Percentiles rank a stretch among this genome's conserved stretches.
Evolutionary conservation across 1,140 invertebrate genomes (phyloP).

Genomic region (Ceratina australensis): DNA sequence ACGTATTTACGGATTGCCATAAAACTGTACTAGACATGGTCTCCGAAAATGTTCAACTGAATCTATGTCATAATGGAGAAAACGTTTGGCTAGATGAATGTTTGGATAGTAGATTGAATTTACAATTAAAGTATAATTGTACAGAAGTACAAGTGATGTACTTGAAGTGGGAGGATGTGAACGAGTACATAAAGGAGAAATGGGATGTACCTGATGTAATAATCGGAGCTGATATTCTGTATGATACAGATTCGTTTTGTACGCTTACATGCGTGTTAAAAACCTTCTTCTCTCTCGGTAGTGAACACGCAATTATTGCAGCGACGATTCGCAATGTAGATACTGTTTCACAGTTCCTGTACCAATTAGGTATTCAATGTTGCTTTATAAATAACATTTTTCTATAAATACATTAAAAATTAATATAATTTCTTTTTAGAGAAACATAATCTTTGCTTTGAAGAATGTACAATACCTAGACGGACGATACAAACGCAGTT

Average conservation of each 20-base stretch:
- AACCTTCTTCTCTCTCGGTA: conserved; percentile 62
- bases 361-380: conserved; percentile 71
- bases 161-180: conserved; percentile 79
- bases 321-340: conserved; percentile 78
- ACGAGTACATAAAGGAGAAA: conserved; percentile 56
- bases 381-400: conserved; percentile 4
- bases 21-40: conserved; percentile 77
- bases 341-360: conserved; percentile 77
- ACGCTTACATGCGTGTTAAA: conserved; percentile 74
- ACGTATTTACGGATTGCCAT: conserved; percentile 81
- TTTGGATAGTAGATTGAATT: conserved; percentile 43
- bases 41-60: conserved; percentile 76
- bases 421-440: conserved; percentile 53
- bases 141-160: conserved; percentile 72
- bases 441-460: conserved; percentile 61
- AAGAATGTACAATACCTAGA: conserved; percentile 61
- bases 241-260: conserved; percentile 77
- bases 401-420: not conserved
- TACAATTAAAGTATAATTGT: conserved; percentile 50
- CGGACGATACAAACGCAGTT: conserved; percentile 57
- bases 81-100: not conserved
- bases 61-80: conserved; percentile 66
- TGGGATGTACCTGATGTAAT: conserved; percentile 74
- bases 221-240: conserved; percentile 81
- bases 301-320: conserved; percentile 76